Evolutionary conservation across 2,797 vertebrate genomes (phyloP), one percentile per base, ranked within the genome.

Genomic region (Enteromius viviparus): DNA sequence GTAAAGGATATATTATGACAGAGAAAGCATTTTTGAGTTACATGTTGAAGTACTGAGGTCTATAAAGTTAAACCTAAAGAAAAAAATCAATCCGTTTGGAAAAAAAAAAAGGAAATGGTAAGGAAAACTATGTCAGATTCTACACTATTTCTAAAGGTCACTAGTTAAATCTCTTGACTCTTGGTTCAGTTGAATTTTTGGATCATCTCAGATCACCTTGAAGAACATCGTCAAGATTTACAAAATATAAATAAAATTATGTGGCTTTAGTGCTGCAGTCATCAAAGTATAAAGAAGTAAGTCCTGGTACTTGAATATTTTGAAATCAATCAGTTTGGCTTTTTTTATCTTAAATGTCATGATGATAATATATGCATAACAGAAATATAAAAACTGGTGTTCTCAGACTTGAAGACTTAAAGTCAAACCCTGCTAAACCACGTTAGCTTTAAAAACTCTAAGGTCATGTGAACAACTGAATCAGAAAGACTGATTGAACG

Each of bases 401-500:
- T 65, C 15, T 65, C 15, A 65, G 29, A 72, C 17, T 32, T 29
- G 32, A 51, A 42, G 34, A 12, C 5, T 68, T 40, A 68, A 45
- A 68, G 34, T 40, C 19, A 40, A 77, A 64, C 37, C 55, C 34
- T 45, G 34, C 37, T 76, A 62, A 76, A 62, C 58, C 23, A 14
- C 10, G 65, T n/a, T 19, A 49, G 42, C 26, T 78, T 78, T 78
- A 23, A 66, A 60, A 60, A 15, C 7, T 45, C 53, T 64, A 19
- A 72, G 29, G 66, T 51, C 58, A 53, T 32, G n/a, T 58, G 49
- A 32, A 81, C 23, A 80, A 62, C 79, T 47, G 40, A 60, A 14
- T 32, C 40, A 62, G 19, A 62, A 32, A 81, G 53, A 60, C 51
- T 29, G 78, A 53, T 29, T 60, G 40, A 65, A 75, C 7, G 19